These are phyloP conservation scores for Synergus gifuensis DNA, from an alignment of 2,888 invertebrate species.

Conservation along the genomic window DNA sequence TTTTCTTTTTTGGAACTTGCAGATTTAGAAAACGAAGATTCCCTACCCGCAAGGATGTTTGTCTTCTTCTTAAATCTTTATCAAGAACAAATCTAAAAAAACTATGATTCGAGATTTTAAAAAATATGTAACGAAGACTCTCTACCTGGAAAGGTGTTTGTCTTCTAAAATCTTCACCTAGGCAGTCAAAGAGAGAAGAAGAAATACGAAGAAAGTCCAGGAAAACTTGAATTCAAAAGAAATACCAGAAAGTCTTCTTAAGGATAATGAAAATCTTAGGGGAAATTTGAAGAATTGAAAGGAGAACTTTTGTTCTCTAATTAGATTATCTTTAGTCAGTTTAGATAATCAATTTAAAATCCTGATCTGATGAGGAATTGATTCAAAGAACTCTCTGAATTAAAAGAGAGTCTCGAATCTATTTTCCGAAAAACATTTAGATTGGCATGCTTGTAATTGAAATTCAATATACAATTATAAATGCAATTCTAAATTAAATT, in stretches of 20 bases:
- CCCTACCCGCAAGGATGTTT: neutral
- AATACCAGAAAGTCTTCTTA: neutral
- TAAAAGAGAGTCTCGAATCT: neutral
- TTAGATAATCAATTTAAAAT: too few relatives aligned
- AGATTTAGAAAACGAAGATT: conserved; percentile 32
- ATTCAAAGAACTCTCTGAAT: neutral
- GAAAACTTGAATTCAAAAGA: neutral
- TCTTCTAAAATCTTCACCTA: neutral
- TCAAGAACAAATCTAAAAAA: neutral
- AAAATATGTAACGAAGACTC: neutral
- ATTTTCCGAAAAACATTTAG: neutral
- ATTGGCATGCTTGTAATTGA: neutral
- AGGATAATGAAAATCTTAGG: too few relatives aligned
- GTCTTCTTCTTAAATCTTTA: neutral
- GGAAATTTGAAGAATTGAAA: neutral
- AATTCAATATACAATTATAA: neutral
- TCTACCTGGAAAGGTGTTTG: conserved; percentile 1
- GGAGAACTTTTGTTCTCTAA: neutral
- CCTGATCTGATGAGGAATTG: neutral
- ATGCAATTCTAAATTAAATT: neutral
- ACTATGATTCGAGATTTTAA: neutral
- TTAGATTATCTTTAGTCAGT: neutral
- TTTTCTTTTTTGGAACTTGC: conserved; percentile 12
- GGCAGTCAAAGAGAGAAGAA: neutral
- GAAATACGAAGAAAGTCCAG: neutral